phyloP scores from a whole-genome alignment of 1,140 invertebrate species.

The Trichonephila inaurata region DNA sequence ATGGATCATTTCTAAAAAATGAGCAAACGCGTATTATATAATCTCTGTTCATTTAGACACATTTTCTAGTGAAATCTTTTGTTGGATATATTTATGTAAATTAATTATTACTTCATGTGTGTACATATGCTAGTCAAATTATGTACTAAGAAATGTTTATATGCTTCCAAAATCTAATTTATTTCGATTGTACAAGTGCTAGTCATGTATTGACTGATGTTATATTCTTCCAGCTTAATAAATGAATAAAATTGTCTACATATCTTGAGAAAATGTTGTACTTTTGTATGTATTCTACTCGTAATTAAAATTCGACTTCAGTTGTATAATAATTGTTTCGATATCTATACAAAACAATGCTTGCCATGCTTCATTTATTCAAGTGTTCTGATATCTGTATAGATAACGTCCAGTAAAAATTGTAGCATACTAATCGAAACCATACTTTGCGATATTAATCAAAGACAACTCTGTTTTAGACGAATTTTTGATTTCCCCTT shows the following conservation, averaged over 20 bases:
- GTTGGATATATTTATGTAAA: not conserved
- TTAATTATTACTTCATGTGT: not conserved
- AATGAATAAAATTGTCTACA: not conserved
- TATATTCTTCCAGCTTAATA: not conserved
- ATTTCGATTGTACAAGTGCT: not conserved
- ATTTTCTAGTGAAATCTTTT: not conserved
- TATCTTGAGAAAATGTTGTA: not conserved
- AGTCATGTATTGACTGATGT: not conserved
- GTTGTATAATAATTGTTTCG: not conserved
- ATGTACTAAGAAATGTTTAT: not conserved
- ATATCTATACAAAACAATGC: no score
- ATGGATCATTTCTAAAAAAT: not conserved
- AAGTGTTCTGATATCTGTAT: no score
- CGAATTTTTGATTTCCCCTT: no score
- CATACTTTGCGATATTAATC: no score
- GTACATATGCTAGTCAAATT: not conserved
- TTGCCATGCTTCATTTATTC: no score
- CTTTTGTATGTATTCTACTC: conserved; percentile 21
- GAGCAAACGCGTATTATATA: not conserved
- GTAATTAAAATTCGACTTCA: not conserved
- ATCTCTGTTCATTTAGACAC: not conserved
- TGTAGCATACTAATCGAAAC: no score
- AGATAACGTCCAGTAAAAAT: no score
- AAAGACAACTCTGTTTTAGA: no score
- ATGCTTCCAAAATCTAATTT: conserved; percentile 22